These are phyloP conservation scores for Amiota minor DNA, from an alignment of 2,888 invertebrate genomes.

Conservation along the genomic window DNA sequence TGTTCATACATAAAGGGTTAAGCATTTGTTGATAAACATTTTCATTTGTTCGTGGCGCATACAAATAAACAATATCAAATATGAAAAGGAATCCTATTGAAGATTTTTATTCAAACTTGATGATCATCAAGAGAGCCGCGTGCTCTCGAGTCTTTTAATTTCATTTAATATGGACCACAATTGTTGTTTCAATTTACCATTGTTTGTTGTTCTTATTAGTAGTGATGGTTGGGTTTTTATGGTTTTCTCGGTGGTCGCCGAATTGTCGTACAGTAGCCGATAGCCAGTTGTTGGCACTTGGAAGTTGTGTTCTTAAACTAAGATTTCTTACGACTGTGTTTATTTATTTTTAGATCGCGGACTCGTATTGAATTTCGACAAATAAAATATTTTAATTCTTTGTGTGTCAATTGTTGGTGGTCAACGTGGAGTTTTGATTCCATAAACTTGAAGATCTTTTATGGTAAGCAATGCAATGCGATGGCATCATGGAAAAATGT, in stretches of 20 bases:
- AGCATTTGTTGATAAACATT: background rate
- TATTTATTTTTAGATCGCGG: background rate
- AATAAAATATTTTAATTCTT: background rate
- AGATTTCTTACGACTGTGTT: background rate
- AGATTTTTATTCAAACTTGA: too few relatives aligned
- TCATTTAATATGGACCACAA: too few relatives aligned
- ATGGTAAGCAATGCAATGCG: too few relatives aligned
- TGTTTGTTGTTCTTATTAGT: slow-evolving; percentile 9
- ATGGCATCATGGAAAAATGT: too few relatives aligned
- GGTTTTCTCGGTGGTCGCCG: slow-evolving; percentile 10
- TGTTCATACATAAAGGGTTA: background rate
- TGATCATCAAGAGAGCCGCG: too few relatives aligned
- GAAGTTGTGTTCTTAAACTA: slow-evolving; percentile 33
- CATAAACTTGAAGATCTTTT: too few relatives aligned
- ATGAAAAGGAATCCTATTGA: too few relatives aligned
- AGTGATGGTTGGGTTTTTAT: slow-evolving; percentile 42
- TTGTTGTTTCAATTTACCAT: too few relatives aligned
- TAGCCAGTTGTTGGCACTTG: slow-evolving; percentile 27
- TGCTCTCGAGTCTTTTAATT: too few relatives aligned
- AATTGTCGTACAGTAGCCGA: slow-evolving; percentile 9
- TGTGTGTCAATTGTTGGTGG: background rate
- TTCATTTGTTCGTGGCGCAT: background rate
- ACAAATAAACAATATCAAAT: too few relatives aligned
- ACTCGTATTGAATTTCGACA: background rate
- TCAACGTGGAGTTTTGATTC: background rate